Evolutionary conservation across 2,113 vertebrate genomes (phyloP).

Genomic region (Anthoscopus minutus): DNA sequence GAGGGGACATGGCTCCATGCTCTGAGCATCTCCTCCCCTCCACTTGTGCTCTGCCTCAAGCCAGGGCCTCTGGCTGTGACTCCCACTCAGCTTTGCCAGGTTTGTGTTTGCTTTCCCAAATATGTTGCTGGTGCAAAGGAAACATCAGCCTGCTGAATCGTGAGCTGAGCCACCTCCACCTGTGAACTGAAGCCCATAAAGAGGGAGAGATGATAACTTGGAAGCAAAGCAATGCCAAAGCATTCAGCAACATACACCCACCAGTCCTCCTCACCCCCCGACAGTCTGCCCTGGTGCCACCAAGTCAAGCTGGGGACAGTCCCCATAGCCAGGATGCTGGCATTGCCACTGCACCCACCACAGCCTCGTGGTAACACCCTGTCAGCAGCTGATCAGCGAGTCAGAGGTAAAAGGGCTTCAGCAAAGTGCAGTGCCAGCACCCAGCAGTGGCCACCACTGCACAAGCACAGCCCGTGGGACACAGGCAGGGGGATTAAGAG

Average conservation of each 20-base stretch:
- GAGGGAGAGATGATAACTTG: neutral
- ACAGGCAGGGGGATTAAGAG: conserved; percentile 68
- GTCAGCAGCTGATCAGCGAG: conserved; percentile 89
- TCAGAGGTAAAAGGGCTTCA: conserved; percentile 76
- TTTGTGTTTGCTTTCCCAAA: conserved; percentile 18
- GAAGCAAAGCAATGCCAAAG: neutral
- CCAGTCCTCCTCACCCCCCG: too few species aligned
- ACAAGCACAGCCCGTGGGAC: conserved; percentile 30
- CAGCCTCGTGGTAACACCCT: conserved; percentile 35
- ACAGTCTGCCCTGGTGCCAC: neutral
- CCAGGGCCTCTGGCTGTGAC: neutral
- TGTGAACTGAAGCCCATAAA: neutral
- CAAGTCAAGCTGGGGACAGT: neutral
- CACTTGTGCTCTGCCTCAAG: neutral
- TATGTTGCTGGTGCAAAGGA: neutral
- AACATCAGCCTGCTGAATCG: neutral
- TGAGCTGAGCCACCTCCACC: neutral
- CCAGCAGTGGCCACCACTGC: conserved; percentile 42
- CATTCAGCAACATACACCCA: fast-evolving
- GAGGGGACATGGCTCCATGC: neutral
- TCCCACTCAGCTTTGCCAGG: neutral
- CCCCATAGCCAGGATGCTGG: neutral
- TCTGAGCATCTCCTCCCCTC: neutral
- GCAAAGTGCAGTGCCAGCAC: conserved; percentile 83
- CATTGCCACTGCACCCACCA: neutral